Base-by-base conservation (phyloP, 2,113 vertebrate genomes). In the Ranitomeya imitator region DNA sequence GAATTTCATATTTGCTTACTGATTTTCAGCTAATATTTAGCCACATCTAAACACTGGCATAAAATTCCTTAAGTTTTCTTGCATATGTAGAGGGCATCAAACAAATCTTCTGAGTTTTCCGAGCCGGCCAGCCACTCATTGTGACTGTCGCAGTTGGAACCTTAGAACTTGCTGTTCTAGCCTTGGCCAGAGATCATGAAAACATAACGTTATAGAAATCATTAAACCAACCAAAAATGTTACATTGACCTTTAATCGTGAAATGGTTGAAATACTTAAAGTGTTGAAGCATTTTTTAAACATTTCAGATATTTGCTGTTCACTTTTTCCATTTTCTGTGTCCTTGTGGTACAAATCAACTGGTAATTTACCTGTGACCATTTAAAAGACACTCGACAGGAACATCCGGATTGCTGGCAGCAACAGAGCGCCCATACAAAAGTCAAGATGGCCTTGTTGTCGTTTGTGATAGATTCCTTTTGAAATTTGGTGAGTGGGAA, bases 231-330 rank as follows among this genome's bases (percentile, higher is more conserved):
- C 2, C 59, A 74, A 14, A 21, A 45, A 45, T 45, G 37, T 45
- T 45, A 45, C 37, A 45, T 3, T 45, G 37, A 45, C 37, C 37
- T 45, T 45, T 45, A 45, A 5, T 45, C 37, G 4, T 45, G 5
- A 45, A 45, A 52, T 88, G 37, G 80, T 26, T 88, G 55, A 88
- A 88, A 83, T 88, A 88, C 83, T 88, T 65, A 88, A 63, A 18
- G 37, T 77, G 71, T 83, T 88, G 31, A 78, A 83, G 80, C 69
- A 88, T 88, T 83, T 45, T 77, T 83, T 88, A 77, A 88, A 88
- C 80, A 77, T 83, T 77, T 67, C 69, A 55, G 37, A 54, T 61
- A 37, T 59, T 31, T 9, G 13, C 21, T 23, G 71, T n/a, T 88
- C 37, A 63, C 67, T 83, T 73, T 83, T 88, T 59, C 60, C 55